phyloP scores from a whole-genome alignment of 1,140 invertebrate species.

The Drosophila asahinai region DNA sequence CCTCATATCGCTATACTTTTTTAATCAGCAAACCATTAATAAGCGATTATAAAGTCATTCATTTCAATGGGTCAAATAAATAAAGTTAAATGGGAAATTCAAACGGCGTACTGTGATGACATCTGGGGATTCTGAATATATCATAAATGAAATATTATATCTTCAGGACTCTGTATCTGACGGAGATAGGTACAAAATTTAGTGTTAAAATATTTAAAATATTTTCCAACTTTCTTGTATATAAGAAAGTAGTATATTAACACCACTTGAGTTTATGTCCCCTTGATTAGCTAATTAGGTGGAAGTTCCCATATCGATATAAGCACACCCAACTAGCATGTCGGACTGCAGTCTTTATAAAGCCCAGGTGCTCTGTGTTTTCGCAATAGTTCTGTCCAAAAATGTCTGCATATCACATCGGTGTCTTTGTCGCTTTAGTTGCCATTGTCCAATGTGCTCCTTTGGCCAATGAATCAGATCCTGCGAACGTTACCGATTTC shows the following conservation, averaged over 20 bases:
- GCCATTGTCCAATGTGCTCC: conserved; percentile 8
- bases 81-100: background rate
- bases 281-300: conserved; percentile 13
- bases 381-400: conserved; percentile 11
- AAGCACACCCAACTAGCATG: background rate
- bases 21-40: background rate
- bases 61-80: background rate
- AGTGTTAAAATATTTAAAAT: background rate
- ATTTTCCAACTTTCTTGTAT: background rate
- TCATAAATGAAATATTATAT: too few relatives aligned
- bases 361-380: background rate
- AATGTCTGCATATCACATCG: conserved; percentile 14
- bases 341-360: conserved; percentile 15
- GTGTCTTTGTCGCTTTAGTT: background rate
- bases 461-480: background rate
- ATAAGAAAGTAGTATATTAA: background rate
- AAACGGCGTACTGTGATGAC: background rate
- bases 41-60: background rate
- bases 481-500: conserved; percentile 11
- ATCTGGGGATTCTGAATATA: background rate
- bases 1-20: background rate
- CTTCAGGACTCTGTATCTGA: too few relatives aligned
- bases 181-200: too few relatives aligned
- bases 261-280: conserved; percentile 12
- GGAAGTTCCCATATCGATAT: conserved; percentile 23